Conservation (phyloP, 2,888 invertebrate species). For the Cerastis leucographa region DNA sequence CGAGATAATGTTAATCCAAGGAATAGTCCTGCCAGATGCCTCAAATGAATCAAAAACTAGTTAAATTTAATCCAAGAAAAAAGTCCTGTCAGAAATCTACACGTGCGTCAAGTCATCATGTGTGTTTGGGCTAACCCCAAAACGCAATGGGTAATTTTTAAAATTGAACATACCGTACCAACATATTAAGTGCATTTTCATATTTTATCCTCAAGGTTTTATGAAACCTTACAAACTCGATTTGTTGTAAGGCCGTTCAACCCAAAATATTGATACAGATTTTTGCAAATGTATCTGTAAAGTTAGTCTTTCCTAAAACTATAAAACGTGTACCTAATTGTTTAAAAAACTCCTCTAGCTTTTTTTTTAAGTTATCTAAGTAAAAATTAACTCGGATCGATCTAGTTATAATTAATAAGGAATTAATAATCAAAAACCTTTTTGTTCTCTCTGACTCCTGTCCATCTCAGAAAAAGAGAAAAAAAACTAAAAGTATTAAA, state of each 20-base stretch:
- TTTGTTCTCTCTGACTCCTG: not conserved
- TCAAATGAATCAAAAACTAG: not conserved
- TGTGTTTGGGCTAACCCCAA: not conserved
- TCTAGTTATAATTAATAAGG: not conserved
- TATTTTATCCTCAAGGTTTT: conserved; percentile 7
- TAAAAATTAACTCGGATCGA: not conserved
- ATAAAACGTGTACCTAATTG: not conserved
- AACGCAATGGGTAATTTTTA: not conserved
- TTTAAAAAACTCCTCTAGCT: not conserved
- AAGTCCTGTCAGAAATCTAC: not conserved
- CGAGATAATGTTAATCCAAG: no score
- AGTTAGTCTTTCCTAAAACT: not conserved
- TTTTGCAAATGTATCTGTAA: not conserved
- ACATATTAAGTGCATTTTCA: not conserved
- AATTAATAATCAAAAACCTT: not conserved
- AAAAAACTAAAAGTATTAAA: not conserved
- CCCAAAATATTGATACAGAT: not conserved
- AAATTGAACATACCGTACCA: no score
- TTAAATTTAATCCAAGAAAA: not conserved
- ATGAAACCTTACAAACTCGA: not conserved
- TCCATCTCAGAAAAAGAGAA: not conserved
- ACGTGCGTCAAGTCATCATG: not conserved
- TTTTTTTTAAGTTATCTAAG: not conserved
- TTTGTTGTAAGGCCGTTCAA: not conserved
- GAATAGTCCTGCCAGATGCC: no score